These are phyloP conservation scores for Coregonus clupeaformis DNA, from an alignment of 2,113 vertebrate species.

Conservation along the genomic window DNA sequence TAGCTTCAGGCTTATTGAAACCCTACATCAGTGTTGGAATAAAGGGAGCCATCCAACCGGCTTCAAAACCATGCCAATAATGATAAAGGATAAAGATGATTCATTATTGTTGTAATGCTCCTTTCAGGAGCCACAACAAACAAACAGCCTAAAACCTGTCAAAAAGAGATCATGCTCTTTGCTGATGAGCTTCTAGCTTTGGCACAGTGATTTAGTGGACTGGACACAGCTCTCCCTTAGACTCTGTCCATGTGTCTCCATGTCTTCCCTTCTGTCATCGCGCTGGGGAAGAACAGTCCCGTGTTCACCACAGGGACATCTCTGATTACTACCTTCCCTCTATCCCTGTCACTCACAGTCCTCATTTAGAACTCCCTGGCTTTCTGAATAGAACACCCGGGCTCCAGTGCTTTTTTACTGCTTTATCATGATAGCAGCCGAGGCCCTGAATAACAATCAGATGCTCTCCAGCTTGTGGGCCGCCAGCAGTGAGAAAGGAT, in stretches of 20 bases:
- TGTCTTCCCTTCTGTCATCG: too few species aligned
- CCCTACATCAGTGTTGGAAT: slow-evolving; percentile 32
- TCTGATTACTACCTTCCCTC: slow-evolving; percentile 67
- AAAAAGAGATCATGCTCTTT: too few species aligned
- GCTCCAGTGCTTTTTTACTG: slow-evolving; percentile 23
- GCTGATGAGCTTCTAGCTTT: too few species aligned
- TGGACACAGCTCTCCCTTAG: too few species aligned
- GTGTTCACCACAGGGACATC: slow-evolving; percentile 54
- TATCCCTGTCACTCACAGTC: slow-evolving; percentile 55
- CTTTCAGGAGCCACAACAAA: too few species aligned
- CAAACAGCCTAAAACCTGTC: too few species aligned
- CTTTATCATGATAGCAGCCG: slow-evolving; percentile 66
- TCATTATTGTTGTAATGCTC: too few species aligned
- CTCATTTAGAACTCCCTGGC: slow-evolving; percentile 28
- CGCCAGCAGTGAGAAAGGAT: slow-evolving; percentile 19
- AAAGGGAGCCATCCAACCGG: neutral
- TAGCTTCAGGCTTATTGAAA: too few species aligned
- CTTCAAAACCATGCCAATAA: neutral
- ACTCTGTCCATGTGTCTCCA: too few species aligned
- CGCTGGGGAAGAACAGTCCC: neutral
- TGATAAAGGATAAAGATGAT: too few species aligned
- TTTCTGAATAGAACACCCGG: slow-evolving; percentile 51
- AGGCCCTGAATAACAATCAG: slow-evolving; percentile 70
- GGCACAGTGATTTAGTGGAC: too few species aligned
- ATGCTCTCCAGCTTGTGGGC: slow-evolving; percentile 63